Base-by-base conservation (phyloP, 2,113 vertebrate genomes). In the Girardinichthys multiradiatus region DNA sequence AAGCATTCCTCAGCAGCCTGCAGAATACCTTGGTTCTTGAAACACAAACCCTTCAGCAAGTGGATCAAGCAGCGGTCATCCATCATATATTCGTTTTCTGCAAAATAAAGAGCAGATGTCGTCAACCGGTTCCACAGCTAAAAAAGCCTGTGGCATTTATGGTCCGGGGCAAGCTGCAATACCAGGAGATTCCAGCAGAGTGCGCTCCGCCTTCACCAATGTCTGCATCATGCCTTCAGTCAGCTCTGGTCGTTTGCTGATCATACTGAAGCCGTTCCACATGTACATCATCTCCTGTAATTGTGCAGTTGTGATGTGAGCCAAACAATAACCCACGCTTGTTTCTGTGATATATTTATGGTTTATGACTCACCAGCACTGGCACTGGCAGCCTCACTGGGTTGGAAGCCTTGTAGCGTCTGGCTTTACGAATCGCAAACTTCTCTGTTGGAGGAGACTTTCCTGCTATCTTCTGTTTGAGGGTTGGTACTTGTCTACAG, bases 221-320 rank as follows among this genome's bases (percentile, higher is more conserved):
- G 93, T 94, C 83, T 93, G 87, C 91, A 95, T 79, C 81, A 95
- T 92, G 30, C 92, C 94, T 24, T 92, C 91, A 0, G 94, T 95
- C 72, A 96, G 86, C 76, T 93, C 90, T 0, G 90, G 87, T 2
- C 83, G 86, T 27, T 91, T 94, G 37, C 89, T 92, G 82, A 95
- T 93, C 86, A 96, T 93, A 8, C 93, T 91, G 79, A 95, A 96
- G 24, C 95, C 94, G 21, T 95, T 95, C 95, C 95, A 96, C 91
- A 96, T 95, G 89, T 95, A 96, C 95, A 96, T 95, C 94, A 96
- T 95, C 86, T 95, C 95, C 94, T 95, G 73, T 13, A 87, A 81
- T 0, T 35, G n/a, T 64, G 24, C 57, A 19, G 39, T 12, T 15
- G 21, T 8, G 35, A 42, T 27, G 21, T 54, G 3, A 0, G 29